Conservation (phyloP, 2,113 vertebrate genomes). For the Corythaixoides concolor region DNA sequence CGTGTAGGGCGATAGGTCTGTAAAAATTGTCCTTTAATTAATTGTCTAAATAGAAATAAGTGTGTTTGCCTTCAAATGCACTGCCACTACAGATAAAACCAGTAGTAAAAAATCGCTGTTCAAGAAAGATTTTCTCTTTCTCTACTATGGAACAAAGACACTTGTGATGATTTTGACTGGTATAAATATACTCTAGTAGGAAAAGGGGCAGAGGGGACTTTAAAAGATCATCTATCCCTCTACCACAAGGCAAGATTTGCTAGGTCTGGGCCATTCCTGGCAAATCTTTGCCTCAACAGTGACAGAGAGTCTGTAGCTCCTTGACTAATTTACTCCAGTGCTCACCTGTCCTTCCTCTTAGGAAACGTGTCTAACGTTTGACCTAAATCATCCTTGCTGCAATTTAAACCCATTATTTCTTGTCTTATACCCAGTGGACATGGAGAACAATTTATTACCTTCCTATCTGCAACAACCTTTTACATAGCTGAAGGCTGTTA, state of each 20-base stretch:
- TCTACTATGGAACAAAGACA: background rate
- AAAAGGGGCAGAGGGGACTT: background rate
- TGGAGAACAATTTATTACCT: conserved; percentile 70
- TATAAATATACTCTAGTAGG: background rate
- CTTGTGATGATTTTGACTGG: background rate
- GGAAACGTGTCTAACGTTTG: conserved; percentile 27
- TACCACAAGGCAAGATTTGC: background rate
- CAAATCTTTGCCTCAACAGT: background rate
- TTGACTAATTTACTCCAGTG: conserved; percentile 44
- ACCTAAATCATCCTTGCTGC: conserved; percentile 57
- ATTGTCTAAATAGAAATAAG: background rate
- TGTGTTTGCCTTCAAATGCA: background rate
- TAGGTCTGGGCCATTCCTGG: conserved; percentile 9
- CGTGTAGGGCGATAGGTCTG: background rate
- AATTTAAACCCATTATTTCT: conserved; percentile 68
- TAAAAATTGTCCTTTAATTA: background rate
- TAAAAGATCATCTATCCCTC: background rate
- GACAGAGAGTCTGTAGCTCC: background rate
- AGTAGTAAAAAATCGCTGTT: background rate
- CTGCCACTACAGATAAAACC: background rate
- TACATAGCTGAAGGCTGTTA: conserved; percentile 71
- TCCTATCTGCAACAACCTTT: conserved; percentile 70
- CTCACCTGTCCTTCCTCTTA: conserved; percentile 66
- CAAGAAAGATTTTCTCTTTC: background rate
- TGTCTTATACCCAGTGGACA: conserved; percentile 62